These are phyloP conservation scores for Catharus bicknelli DNA, from an alignment of 2,113 vertebrate genomes.

Conservation along the genomic window DNA sequence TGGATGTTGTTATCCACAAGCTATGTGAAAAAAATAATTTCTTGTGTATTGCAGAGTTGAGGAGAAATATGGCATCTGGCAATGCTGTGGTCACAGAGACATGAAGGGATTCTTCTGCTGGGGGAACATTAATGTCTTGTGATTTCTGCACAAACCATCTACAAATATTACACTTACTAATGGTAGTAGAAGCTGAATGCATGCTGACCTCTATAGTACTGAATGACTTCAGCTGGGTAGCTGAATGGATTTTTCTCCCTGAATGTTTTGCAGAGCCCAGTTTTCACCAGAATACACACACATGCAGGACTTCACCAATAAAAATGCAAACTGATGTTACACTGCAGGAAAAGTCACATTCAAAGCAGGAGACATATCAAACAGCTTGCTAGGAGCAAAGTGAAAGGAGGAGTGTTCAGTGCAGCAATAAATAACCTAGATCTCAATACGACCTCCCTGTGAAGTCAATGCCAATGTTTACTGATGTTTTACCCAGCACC, in stretches of 20 bases:
- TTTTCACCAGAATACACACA: background rate
- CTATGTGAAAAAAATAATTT: background rate
- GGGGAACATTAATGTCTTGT: background rate
- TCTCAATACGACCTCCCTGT: background rate
- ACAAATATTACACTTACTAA: background rate
- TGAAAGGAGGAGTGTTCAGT: background rate
- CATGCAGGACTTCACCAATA: background rate
- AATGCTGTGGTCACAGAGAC: background rate
- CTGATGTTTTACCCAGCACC: background rate
- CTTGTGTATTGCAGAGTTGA: background rate
- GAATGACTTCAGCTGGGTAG: background rate
- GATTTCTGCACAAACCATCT: background rate
- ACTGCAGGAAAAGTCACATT: background rate
- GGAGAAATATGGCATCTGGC: background rate
- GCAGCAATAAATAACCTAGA: background rate
- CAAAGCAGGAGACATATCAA: background rate
- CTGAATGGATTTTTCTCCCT: background rate
- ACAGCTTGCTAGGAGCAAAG: background rate
- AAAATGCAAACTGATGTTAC: background rate
- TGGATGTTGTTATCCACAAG: background rate
- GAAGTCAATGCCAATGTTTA: conserved; percentile 33
- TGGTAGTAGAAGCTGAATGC: background rate
- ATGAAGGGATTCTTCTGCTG: background rate
- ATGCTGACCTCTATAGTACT: background rate
- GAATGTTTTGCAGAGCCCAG: background rate